Percentiles rank a stretch among this genome's conserved stretches.
phyloP scores from a whole-genome alignment of 2,113 vertebrate genomes.

The Lanius ludovicianus region DNA sequence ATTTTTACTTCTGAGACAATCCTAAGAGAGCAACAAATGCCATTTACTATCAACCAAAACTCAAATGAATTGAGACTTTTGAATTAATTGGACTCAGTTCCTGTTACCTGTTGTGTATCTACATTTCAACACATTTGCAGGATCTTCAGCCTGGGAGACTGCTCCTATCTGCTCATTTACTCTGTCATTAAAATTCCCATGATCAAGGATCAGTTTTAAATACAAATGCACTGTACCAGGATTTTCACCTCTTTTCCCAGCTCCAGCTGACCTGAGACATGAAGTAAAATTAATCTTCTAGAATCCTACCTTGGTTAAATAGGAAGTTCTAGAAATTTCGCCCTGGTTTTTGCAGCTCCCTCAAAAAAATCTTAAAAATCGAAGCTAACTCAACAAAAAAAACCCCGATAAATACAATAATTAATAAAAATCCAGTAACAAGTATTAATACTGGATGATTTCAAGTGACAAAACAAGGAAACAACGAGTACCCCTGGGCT shows the following conservation, averaged over 20 bases:
- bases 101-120: background rate
- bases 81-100: background rate
- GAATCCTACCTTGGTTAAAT: background rate
- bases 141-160: background rate
- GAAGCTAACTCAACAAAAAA: rapidly evolving
- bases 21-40: background rate
- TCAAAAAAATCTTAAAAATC: background rate
- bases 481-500: background rate
- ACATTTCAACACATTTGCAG: background rate
- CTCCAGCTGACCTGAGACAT: background rate
- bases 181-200: background rate
- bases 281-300: background rate
- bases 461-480: background rate
- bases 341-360: background rate
- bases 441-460: background rate
- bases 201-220: background rate
- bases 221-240: background rate
- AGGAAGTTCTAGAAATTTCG: background rate
- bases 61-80: background rate
- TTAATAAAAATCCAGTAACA: background rate
- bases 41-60: background rate
- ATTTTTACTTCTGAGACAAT: background rate
- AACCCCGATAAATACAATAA: background rate
- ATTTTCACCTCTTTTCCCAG: background rate
- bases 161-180: background rate